Evolutionary conservation across 2,888 invertebrate species (phyloP).

Genomic region (Phymatocera aterrima): DNA sequence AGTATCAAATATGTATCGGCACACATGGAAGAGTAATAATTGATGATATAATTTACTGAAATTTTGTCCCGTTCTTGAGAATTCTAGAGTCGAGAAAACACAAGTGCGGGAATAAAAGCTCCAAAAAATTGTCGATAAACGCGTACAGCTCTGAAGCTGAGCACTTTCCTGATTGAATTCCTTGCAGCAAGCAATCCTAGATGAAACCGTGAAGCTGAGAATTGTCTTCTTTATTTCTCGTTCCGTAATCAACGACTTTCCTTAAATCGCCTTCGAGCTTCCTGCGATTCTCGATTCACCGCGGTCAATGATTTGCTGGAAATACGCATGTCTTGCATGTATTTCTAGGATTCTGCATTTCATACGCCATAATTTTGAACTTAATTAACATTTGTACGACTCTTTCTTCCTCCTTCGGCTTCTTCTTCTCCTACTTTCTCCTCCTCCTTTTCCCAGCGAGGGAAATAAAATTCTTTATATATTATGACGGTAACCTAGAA

Average conservation of each 20-base stretch:
- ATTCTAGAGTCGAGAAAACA: background rate
- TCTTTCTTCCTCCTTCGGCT: too few relatives aligned
- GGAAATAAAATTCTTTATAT: background rate
- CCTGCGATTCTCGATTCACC: background rate
- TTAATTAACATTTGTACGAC: too few relatives aligned
- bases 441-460: too few relatives aligned
- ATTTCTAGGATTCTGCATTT: too few relatives aligned
- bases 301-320: too few relatives aligned
- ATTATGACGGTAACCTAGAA: background rate
- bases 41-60: too few relatives aligned
- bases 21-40: too few relatives aligned
- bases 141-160: conserved; percentile 35
- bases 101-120: background rate
- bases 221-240: conserved; percentile 26
- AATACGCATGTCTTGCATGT: too few relatives aligned
- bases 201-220: conserved; percentile 9
- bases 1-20: too few relatives aligned
- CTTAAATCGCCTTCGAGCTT: background rate
- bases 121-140: conserved; percentile 17
- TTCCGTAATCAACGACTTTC: conserved; percentile 21
- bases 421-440: too few relatives aligned
- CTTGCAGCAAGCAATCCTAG: background rate
- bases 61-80: background rate
- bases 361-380: too few relatives aligned
- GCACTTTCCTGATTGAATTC: conserved; percentile 38